phyloP scores from a whole-genome alignment of 2,888 invertebrate species.

The Pseudococcus viburni region DNA sequence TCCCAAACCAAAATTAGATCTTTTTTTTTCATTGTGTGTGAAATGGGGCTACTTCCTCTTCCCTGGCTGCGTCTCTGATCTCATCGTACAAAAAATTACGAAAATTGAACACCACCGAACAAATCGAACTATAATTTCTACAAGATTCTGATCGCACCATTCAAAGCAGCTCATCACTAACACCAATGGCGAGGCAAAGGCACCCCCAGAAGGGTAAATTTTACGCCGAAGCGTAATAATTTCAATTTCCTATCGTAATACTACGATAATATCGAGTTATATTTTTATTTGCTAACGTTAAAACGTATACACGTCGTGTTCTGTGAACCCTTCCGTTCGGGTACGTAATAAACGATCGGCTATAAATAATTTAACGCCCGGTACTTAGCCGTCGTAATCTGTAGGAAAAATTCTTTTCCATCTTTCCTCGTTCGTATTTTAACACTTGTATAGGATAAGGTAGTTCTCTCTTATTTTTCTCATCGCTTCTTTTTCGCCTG shows the following conservation, averaged over 20 bases:
- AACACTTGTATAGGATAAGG: not conserved
- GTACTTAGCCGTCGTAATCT: constrained; percentile 37
- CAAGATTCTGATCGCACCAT: not conserved
- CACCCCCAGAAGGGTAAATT: not conserved
- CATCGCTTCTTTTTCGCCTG: not conserved
- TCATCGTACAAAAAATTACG: not conserved
- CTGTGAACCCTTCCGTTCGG: constrained; percentile 24
- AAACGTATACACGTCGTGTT: constrained; percentile 36
- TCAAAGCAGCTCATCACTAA: not conserved
- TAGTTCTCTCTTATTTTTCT: not conserved
- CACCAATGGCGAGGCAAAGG: not conserved
- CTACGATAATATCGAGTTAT: constrained; percentile 44
- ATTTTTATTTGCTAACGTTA: constrained; percentile 47
- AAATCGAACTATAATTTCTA: not conserved
- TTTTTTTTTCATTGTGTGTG: no score
- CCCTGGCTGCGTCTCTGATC: not conserved
- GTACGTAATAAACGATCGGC: constrained; percentile 25
- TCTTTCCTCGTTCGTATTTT: not conserved
- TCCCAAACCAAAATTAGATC: no score
- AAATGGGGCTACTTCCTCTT: no score
- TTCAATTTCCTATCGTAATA: constrained; percentile 56
- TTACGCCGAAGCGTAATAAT: constrained; percentile 52
- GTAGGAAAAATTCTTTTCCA: constrained; percentile 17
- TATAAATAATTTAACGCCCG: constrained; percentile 47
- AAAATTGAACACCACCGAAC: not conserved